Percentiles rank a stretch among this genome's conserved stretches.
These are phyloP conservation scores for Philaenus spumarius DNA, from an alignment of 1,140 invertebrate genomes.

Conservation along the genomic window DNA sequence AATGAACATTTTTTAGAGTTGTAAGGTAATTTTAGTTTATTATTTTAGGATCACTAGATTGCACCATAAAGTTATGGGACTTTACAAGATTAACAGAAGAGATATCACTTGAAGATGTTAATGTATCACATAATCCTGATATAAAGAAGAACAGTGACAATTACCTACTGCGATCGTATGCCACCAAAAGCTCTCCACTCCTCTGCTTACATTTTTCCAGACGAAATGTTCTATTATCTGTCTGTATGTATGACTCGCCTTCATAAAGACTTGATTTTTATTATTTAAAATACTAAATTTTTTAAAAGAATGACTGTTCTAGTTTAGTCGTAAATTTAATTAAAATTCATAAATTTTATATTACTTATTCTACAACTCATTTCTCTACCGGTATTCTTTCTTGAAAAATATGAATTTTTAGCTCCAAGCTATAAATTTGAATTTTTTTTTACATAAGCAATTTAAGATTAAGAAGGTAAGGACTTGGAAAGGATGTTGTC, in stretches of 20 bases:
- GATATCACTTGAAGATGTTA: constrained; percentile 75
- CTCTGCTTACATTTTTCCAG: constrained; percentile 82
- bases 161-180: constrained; percentile 74
- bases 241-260: constrained; percentile 60
- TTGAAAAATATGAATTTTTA: too few relatives aligned
- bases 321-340: too few relatives aligned
- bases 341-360: too few relatives aligned
- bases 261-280: too few relatives aligned
- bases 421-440: too few relatives aligned
- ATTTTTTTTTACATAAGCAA: too few relatives aligned
- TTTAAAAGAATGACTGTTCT: neutral
- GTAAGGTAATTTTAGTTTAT: too few relatives aligned
- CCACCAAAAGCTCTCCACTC: constrained; percentile 85
- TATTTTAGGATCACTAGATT: constrained; percentile 86
- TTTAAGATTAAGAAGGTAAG: too few relatives aligned
- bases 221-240: constrained; percentile 77
- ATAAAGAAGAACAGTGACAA: constrained; percentile 66
- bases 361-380: too few relatives aligned
- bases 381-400: too few relatives aligned
- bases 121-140: constrained; percentile 73
- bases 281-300: neutral
- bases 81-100: constrained; percentile 83
- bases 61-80: constrained; percentile 87
- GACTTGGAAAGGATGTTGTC: too few relatives aligned
- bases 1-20: too few relatives aligned